phyloP scores from a whole-genome alignment of 2,113 vertebrate genomes.

The Percina caprodes region DNA sequence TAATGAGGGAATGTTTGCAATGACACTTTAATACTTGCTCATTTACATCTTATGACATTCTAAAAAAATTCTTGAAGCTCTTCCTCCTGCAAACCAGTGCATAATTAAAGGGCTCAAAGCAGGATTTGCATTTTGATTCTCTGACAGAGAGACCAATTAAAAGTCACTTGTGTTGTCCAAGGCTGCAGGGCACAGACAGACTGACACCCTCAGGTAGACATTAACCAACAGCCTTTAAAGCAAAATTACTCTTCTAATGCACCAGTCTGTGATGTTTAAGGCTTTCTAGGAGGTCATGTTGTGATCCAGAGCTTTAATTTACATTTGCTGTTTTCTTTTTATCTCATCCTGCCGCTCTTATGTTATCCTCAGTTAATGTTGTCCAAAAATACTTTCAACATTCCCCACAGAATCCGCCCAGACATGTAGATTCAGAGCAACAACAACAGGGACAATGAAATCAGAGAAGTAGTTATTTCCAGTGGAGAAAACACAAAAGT shows the following conservation, averaged over 20 bases:
- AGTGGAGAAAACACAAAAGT: neutral
- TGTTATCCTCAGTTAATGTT: constrained; percentile 17
- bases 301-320: constrained; percentile 27
- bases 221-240: constrained; percentile 49
- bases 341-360: neutral
- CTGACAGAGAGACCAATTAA: constrained; percentile 75
- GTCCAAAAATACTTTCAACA: neutral
- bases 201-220: constrained; percentile 63
- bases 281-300: constrained; percentile 17
- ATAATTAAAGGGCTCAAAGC: constrained; percentile 69
- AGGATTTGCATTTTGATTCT: constrained; percentile 67
- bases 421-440: neutral
- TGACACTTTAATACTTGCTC: constrained; percentile 21
- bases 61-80: constrained; percentile 51
- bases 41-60: constrained; percentile 62
- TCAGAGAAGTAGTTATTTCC: constrained; percentile 29
- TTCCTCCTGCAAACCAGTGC: constrained; percentile 51
- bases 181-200: constrained; percentile 71
- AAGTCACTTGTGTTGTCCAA: constrained; percentile 59
- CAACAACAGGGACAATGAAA: neutral
- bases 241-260: constrained; percentile 43
- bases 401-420: neutral
- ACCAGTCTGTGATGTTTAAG: constrained; percentile 26
- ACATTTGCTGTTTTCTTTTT: constrained; percentile 16
- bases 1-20: constrained; percentile 13